Evolutionary conservation across 2,888 invertebrate species (phyloP).

Genomic region (Eustalomyia histrio): DNA sequence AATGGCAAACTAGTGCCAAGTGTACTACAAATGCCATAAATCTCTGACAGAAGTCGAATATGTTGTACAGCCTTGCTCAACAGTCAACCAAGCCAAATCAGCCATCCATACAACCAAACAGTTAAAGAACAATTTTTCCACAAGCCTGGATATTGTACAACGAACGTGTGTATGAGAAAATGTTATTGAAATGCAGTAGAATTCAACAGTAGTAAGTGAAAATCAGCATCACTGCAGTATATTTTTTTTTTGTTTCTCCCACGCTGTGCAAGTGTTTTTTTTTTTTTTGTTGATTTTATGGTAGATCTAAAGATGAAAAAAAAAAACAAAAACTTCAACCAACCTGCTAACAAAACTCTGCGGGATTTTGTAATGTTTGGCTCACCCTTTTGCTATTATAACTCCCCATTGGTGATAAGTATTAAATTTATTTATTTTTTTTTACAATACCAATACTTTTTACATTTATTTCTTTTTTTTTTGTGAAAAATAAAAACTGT

Average conservation of each 20-base stretch:
- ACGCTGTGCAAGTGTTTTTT: slow-evolving; percentile 48
- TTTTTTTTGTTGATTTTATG: neutral
- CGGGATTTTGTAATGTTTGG: slow-evolving; percentile 36
- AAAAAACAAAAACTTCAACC: slow-evolving; percentile 43
- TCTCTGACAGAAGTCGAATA: slow-evolving; percentile 68
- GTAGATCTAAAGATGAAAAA: no score
- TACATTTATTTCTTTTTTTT: slow-evolving; percentile 23
- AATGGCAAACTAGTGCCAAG: slow-evolving; percentile 65
- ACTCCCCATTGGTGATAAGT: slow-evolving; percentile 47
- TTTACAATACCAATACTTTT: slow-evolving; percentile 4
- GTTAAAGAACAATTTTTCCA: slow-evolving; percentile 27
- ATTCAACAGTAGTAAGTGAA: neutral
- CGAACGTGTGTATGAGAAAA: slow-evolving; percentile 42
- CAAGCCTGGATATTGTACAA: slow-evolving; percentile 39
- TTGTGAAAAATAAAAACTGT: slow-evolving; percentile 25
- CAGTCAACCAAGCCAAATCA: slow-evolving; percentile 27
- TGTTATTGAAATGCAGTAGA: slow-evolving; percentile 54
- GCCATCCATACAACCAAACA: slow-evolving; percentile 28
- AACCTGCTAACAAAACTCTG: slow-evolving; percentile 58
- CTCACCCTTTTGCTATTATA: slow-evolving; percentile 9
- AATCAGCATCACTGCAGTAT: slow-evolving; percentile 49
- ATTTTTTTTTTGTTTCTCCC: slow-evolving; percentile 52
- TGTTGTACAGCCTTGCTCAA: slow-evolving; percentile 57
- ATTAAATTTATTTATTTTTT: slow-evolving; percentile 18
- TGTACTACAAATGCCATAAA: slow-evolving; percentile 69